phyloP scores from a whole-genome alignment of 1,140 invertebrate genomes.

The Maniola jurtina region DNA sequence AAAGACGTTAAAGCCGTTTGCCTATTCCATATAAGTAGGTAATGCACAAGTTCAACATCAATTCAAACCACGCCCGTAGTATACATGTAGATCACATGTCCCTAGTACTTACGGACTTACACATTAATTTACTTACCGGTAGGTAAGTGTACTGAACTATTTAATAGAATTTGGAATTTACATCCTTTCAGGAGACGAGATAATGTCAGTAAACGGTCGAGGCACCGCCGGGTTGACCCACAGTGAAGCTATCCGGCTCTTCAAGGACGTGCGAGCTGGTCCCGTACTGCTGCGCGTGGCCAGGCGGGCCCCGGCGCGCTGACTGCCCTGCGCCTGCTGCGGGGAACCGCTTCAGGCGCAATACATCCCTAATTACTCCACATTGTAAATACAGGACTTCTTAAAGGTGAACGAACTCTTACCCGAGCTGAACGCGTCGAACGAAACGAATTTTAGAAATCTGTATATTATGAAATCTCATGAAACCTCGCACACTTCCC shows the following conservation, averaged over 20 bases:
- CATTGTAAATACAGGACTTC: conserved; percentile 41
- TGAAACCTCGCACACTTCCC: no score
- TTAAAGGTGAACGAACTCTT: no score
- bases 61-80: no score
- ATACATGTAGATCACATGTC: no score
- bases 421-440: no score
- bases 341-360: conserved; percentile 64
- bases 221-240: conserved; percentile 86
- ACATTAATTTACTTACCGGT: background rate
- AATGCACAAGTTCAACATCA: no score
- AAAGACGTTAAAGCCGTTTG: no score
- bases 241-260: conserved; percentile 87
- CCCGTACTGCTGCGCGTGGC: conserved; percentile 84
- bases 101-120: no score
- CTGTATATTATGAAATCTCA: no score
- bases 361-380: conserved; percentile 49
- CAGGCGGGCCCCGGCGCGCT: conserved; percentile 74
- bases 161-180: background rate
- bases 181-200: conserved; percentile 85
- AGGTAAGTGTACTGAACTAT: no score
- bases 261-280: conserved; percentile 88
- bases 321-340: conserved; percentile 73
- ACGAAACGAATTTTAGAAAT: no score
- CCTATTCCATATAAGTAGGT: no score
- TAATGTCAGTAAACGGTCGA: conserved; percentile 87